phyloP scores from a whole-genome alignment of 2,888 invertebrate genomes.

The Miltochrista miniata region DNA sequence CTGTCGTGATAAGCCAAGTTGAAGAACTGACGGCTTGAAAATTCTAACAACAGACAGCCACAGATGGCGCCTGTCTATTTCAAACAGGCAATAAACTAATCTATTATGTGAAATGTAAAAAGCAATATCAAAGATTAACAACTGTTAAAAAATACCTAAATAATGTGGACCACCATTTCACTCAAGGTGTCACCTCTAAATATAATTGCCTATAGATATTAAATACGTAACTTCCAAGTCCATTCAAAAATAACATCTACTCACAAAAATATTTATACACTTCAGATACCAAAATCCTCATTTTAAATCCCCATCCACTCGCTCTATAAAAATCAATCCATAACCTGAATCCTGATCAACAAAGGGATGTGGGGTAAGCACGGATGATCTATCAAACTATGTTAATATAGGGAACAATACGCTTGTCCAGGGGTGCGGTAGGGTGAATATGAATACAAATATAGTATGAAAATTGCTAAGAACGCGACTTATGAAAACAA shows the following conservation, averaged over 20 bases:
- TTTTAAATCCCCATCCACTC: conserved; percentile 14
- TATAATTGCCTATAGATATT: too few relatives aligned
- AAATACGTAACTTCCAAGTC: too few relatives aligned
- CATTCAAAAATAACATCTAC: not conserved
- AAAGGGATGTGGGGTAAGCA: conserved; percentile 18
- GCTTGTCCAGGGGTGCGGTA: conserved; percentile 9
- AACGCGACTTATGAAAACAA: not conserved
- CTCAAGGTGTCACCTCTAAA: too few relatives aligned
- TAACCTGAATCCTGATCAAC: conserved; percentile 51
- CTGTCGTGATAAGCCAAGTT: too few relatives aligned
- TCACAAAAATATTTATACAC: not conserved
- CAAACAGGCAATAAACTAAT: too few relatives aligned
- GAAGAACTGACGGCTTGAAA: too few relatives aligned
- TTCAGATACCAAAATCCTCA: conserved; percentile 2
- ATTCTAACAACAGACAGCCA: too few relatives aligned
- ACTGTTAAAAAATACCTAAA: too few relatives aligned
- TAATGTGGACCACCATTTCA: too few relatives aligned
- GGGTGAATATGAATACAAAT: conserved; percentile 2
- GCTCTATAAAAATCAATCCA: conserved; percentile 65
- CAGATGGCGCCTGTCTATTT: too few relatives aligned
- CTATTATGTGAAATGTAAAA: too few relatives aligned
- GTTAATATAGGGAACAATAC: conserved; percentile 51
- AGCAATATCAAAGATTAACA: too few relatives aligned
- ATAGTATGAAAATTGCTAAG: not conserved
- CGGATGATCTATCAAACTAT: conserved; percentile 66